Evolutionary conservation across 2,113 vertebrate genomes (phyloP), one percentile per base, ranked within the genome.

Genomic region (Hiodon tergisus): DNA sequence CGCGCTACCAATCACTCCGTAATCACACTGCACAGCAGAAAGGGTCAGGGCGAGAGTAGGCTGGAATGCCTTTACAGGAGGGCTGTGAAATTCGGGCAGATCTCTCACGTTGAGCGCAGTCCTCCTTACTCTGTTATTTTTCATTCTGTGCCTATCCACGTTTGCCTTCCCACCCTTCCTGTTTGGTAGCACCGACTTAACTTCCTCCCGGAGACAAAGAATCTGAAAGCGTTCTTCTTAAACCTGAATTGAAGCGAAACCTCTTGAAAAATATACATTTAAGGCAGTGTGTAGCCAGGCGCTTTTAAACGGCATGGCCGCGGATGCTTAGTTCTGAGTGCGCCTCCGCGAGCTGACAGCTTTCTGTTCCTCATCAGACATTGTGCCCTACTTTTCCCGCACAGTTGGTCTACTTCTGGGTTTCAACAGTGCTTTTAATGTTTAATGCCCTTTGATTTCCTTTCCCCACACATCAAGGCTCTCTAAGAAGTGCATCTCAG

Each of bases 371-470:
- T 74, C 81, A 72, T 48, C 71, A 59, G 16, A 17, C 65, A 71
- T 53, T 5, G 80, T 91, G 89, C 84, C 90, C 89, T 89, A 90
- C 83, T 91, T 91, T 90, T 81, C 68, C 81, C 76, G 79, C 83
- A 83, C 85, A 84, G 84, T 72, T 79, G 85, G 84, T 83, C 83
- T 81, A 85, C 85, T 87, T 88, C 85, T 85, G 83, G 86, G 81
- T 86, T 92, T 89, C 92, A 87, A 88, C 83, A 89, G 89, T 82
- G 86, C 90, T 94, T 94, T 91, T 94, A 93, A 96, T 96, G 93
- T 97, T 96, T 95, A 93, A 96, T 96, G 94, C 92, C 85, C 92
- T 97, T 96, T 94, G 93, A 94, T 95, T 94, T 93, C 84, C 86
- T 90, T 85, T 89, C 81, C 77, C 85, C 86, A 90, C 90, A 88